Evolutionary conservation across 2,888 invertebrate genomes (phyloP).

Genomic region (Orthonychiurus folsomi): DNA sequence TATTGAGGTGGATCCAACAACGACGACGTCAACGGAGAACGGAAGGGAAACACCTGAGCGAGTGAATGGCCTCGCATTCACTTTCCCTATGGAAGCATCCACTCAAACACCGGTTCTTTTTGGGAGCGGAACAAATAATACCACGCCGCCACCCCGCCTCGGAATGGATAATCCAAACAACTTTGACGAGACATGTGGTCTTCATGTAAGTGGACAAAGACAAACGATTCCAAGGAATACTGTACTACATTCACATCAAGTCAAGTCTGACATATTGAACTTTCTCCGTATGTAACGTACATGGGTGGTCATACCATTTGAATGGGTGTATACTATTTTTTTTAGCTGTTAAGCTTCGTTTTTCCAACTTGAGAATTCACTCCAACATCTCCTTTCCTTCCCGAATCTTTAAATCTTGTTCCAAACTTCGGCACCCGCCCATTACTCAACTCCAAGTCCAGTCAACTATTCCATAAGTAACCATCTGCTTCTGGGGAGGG

Average conservation of each 20-base stretch:
- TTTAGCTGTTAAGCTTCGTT: no score
- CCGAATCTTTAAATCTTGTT: neutral
- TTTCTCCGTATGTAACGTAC: neutral
- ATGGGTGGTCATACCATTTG: neutral
- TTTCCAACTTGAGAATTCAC: neutral
- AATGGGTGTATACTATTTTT: slow-evolving; percentile 1
- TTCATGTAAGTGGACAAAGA: slow-evolving; percentile 1
- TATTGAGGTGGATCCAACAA: neutral
- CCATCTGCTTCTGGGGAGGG: no score
- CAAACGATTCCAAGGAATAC: neutral
- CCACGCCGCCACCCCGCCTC: neutral
- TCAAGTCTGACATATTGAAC: no score
- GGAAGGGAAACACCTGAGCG: neutral
- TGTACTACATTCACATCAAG: no score
- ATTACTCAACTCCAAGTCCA: neutral
- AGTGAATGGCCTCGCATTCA: neutral
- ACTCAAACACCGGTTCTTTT: neutral
- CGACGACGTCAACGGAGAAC: no score
- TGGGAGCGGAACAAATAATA: no score
- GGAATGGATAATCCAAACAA: neutral
- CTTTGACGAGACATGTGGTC: neutral
- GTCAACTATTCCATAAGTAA: neutral
- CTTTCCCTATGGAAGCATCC: neutral
- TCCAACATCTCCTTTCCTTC: neutral
- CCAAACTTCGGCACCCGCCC: neutral